Evolutionary conservation across 2,888 invertebrate genomes (phyloP).

Genomic region (Ryuthela nishihirai): DNA sequence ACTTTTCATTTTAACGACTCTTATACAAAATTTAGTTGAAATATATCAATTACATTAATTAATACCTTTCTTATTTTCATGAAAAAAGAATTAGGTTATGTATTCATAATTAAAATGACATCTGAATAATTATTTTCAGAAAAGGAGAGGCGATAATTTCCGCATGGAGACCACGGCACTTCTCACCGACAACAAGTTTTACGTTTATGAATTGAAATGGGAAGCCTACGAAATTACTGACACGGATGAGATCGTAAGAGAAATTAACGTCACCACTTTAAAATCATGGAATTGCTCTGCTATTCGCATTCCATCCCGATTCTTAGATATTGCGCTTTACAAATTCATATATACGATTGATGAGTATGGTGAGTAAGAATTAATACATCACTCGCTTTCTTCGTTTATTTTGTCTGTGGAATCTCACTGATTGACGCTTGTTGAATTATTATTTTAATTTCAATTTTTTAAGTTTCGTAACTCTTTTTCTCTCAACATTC

Average conservation of each 20-base stretch:
- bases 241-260: background rate
- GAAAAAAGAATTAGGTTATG: too few relatives aligned
- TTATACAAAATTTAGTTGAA: too few relatives aligned
- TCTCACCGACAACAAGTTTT: conserved; percentile 4
- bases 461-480: too few relatives aligned
- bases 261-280: conserved; percentile 6
- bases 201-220: conserved; percentile 15
- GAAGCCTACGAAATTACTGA: conserved; percentile 9
- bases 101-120: too few relatives aligned
- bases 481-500: too few relatives aligned
- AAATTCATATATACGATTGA: conserved; percentile 9
- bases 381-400: background rate
- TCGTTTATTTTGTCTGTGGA: too few relatives aligned
- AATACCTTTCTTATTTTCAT: too few relatives aligned
- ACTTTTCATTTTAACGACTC: too few relatives aligned
- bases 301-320: conserved; percentile 12
- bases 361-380: conserved; percentile 1
- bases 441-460: too few relatives aligned
- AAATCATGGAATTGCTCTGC: conserved; percentile 14
- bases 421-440: too few relatives aligned
- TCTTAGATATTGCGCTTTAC: conserved; percentile 15
- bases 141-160: conserved; percentile 14
- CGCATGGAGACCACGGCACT: conserved; percentile 24
- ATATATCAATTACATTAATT: too few relatives aligned
- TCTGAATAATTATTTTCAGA: too few relatives aligned